Evolutionary conservation across 2,797 vertebrate species (phyloP).

Genomic region (Phylloscopus collybita): DNA sequence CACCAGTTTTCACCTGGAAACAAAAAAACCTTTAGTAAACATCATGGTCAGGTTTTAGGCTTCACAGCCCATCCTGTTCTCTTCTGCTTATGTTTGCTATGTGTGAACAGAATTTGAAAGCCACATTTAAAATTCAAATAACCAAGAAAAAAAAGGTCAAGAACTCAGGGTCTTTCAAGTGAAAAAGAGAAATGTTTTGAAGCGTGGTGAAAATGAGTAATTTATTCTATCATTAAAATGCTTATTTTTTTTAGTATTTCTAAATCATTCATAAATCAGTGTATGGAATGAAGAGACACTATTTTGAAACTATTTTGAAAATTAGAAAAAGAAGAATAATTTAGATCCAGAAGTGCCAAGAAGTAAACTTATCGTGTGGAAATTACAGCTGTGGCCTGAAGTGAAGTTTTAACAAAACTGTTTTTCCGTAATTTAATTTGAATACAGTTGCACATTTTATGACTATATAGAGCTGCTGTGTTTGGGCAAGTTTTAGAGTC

Average conservation of each 20-base stretch:
- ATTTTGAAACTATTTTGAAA: not conserved
- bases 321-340: not conserved
- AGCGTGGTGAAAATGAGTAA: not conserved
- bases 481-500: not conserved
- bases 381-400: not conserved
- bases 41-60: not conserved
- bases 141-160: not conserved
- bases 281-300: not conserved
- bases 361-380: not conserved
- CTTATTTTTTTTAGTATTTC: not conserved
- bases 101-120: not conserved
- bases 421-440: not conserved
- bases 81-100: not conserved
- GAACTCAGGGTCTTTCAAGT: not conserved
- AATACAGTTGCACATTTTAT: not conserved
- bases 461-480: not conserved
- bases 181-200: not conserved
- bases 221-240: not conserved
- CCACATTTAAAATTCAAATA: not conserved
- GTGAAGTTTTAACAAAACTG: not conserved
- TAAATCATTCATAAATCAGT: not conserved
- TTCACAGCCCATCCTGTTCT: not conserved
- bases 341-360: not conserved
- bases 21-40: not conserved
- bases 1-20: not conserved